Evolutionary conservation across 2,888 invertebrate genomes (phyloP).

Genomic region (Arrhopalites spinosus): DNA sequence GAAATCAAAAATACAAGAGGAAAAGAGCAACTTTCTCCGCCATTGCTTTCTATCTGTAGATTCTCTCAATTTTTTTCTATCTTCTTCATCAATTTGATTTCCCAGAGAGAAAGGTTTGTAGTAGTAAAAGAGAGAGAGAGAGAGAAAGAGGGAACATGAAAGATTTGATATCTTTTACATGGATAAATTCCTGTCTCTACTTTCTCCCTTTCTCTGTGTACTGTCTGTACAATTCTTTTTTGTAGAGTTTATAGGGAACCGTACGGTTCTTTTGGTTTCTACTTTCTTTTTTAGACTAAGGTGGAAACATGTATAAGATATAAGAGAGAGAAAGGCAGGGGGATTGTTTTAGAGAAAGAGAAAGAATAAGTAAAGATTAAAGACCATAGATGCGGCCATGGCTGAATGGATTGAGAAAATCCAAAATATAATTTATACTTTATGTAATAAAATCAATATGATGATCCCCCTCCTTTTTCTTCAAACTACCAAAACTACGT

Average conservation of each 20-base stretch:
- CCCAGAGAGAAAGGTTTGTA: not conserved
- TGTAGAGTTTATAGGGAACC: not conserved
- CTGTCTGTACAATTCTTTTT: not conserved
- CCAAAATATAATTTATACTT: constrained; percentile 10
- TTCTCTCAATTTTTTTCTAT: not conserved
- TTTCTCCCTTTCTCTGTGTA: not conserved
- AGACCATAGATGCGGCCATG: not conserved
- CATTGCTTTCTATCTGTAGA: not conserved
- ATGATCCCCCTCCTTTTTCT: not conserved
- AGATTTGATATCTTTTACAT: constrained; percentile 15
- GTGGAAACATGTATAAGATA: too few relatives aligned
- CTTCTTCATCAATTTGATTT: not conserved
- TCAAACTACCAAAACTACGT: too few relatives aligned
- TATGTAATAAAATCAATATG: not conserved
- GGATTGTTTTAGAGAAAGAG: too few relatives aligned
- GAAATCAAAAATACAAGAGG: not conserved
- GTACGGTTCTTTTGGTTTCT: not conserved
- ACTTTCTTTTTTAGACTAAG: not conserved
- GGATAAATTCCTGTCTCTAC: not conserved
- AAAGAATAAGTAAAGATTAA: constrained; percentile 10
- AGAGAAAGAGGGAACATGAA: not conserved
- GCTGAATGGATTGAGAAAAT: too few relatives aligned
- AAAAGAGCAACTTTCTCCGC: too few relatives aligned
- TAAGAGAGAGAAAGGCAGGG: too few relatives aligned
- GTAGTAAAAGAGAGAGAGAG: not conserved